A percentile compares a stretch with the other conserved stretches of the same genome.
Conservation (phyloP, 2,888 invertebrate species). For the Platerodrilus igneus region DNA sequence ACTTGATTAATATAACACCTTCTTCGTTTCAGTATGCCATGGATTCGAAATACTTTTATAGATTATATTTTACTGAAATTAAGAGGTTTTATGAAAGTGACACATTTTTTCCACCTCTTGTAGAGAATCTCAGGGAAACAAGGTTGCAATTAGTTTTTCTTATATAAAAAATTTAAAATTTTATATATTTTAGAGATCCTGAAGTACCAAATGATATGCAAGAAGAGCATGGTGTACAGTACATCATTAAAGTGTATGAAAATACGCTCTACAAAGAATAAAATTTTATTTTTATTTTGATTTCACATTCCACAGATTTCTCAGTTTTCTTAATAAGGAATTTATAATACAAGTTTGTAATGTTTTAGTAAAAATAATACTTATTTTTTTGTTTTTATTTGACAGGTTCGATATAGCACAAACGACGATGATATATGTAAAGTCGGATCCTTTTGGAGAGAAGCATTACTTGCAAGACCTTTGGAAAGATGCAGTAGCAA, state of each 20-base stretch:
- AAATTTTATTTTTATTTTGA: too few relatives aligned
- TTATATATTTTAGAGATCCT: conserved; percentile 48
- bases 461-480: too few relatives aligned
- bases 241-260: conserved; percentile 69
- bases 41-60: conserved; percentile 64
- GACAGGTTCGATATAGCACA: too few relatives aligned
- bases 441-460: too few relatives aligned
- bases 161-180: neutral
- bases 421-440: too few relatives aligned
- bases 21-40: conserved; percentile 66
- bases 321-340: too few relatives aligned
- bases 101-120: conserved; percentile 74
- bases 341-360: too few relatives aligned
- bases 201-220: conserved; percentile 64
- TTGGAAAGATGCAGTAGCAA: too few relatives aligned
- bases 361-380: too few relatives aligned
- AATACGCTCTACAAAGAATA: conserved; percentile 40
- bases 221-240: conserved; percentile 69
- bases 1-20: too few relatives aligned
- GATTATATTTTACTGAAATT: conserved; percentile 80
- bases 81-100: conserved; percentile 76
- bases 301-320: too few relatives aligned
- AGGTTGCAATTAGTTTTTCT: conserved; percentile 44
- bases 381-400: too few relatives aligned
- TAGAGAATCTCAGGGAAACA: conserved; percentile 52